These are phyloP conservation scores for Leptinotarsa juncta DNA, from an alignment of 2,888 invertebrate genomes.

Conservation along the genomic window DNA sequence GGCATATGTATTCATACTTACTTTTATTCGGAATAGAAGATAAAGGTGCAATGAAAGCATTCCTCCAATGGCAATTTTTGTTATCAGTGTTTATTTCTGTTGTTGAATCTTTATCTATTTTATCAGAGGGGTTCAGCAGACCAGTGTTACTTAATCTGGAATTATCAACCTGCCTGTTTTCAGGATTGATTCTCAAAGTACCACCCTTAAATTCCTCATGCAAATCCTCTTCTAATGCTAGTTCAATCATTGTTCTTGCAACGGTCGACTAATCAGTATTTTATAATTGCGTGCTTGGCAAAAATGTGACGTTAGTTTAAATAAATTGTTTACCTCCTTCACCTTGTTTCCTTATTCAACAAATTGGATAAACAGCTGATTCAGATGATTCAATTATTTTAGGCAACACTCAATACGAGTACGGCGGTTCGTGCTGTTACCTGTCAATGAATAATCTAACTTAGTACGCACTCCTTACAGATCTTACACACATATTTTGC, in stretches of 20 bases:
- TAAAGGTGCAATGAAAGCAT: slow-evolving; percentile 60
- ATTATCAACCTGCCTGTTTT: slow-evolving; percentile 43
- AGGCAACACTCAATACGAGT: slow-evolving; percentile 40
- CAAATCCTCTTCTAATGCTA: slow-evolving; percentile 68
- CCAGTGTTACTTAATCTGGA: slow-evolving; percentile 39
- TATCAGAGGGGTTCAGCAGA: slow-evolving; percentile 43
- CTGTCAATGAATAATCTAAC: background rate
- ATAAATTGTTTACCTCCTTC: slow-evolving; percentile 30
- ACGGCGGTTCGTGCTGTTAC: background rate
- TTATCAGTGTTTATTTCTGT: slow-evolving; percentile 48
- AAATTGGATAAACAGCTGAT: slow-evolving; percentile 44
- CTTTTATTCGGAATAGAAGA: slow-evolving; percentile 61
- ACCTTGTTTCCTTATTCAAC: slow-evolving; percentile 28
- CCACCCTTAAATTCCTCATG: slow-evolving; percentile 70
- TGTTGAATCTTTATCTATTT: slow-evolving; percentile 48
- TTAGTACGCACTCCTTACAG: no score
- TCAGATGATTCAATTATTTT: slow-evolving; percentile 20
- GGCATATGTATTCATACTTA: slow-evolving; percentile 48
- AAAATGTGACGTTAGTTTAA: slow-evolving; percentile 16
- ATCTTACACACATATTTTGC: no score
- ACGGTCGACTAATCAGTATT: background rate
- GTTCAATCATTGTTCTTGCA: slow-evolving; percentile 51
- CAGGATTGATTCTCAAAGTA: slow-evolving; percentile 60
- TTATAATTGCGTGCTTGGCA: slow-evolving; percentile 20
- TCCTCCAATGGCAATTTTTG: slow-evolving; percentile 56